Evolutionary conservation across 2,797 vertebrate species (phyloP).

Genomic region (Muscicapa comitata): DNA sequence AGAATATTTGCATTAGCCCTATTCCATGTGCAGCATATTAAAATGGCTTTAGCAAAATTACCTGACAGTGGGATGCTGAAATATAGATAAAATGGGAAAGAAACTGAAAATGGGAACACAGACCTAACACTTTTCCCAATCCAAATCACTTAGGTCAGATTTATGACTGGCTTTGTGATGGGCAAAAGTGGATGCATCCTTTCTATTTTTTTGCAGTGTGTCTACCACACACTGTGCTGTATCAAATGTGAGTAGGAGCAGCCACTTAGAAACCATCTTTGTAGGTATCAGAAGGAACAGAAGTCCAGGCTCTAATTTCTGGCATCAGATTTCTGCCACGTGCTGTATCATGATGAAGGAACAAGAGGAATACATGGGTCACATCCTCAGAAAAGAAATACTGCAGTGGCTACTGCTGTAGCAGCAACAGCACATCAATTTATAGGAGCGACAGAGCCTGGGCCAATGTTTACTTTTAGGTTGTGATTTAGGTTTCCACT

Average conservation of each 20-base stretch:
- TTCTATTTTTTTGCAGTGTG: background rate
- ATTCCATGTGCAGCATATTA: constrained; percentile 26
- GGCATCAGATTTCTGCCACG: background rate
- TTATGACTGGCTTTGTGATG: background rate
- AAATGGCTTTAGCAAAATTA: constrained; percentile 30
- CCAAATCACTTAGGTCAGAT: background rate
- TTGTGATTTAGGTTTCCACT: background rate
- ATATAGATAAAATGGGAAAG: background rate
- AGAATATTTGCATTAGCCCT: constrained; percentile 47
- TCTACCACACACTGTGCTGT: background rate
- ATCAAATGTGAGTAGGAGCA: background rate
- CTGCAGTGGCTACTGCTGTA: background rate
- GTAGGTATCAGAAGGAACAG: background rate
- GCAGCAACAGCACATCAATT: background rate
- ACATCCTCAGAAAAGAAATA: background rate
- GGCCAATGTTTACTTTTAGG: background rate
- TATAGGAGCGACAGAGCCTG: background rate
- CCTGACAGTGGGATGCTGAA: constrained; percentile 19
- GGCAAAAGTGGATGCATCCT: background rate
- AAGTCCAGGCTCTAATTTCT: background rate
- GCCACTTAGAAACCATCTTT: background rate
- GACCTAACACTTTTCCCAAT: background rate
- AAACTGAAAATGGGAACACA: background rate
- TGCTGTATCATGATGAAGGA: background rate
- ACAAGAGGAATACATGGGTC: background rate